Conservation (phyloP, 37 sponge, comb jelly and placozoan genomes). For the Amphimedon queenslandica region DNA sequence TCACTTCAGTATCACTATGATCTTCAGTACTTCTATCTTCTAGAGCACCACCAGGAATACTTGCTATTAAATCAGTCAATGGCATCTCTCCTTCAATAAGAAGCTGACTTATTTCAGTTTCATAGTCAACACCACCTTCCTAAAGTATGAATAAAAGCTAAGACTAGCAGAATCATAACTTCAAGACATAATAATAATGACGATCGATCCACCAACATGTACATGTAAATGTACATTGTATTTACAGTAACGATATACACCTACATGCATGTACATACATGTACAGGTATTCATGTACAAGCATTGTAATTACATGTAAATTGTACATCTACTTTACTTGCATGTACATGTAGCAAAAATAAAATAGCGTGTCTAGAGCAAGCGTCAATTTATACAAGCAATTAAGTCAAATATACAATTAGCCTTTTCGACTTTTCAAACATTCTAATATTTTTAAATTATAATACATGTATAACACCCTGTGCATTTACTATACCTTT, state of each 20-base stretch:
- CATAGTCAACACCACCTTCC: constrained; percentile 56
- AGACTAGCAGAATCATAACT: not conserved
- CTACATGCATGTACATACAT: not conserved
- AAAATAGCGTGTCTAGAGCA: not conserved
- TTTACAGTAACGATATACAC: not conserved
- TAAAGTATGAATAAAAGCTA: not conserved
- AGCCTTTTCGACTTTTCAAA: no score
- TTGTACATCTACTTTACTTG: not conserved
- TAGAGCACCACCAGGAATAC: constrained; percentile 65
- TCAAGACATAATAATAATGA: not conserved
- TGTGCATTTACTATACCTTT: no score
- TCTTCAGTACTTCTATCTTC: not conserved
- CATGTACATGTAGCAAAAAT: not conserved
- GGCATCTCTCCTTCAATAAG: constrained; percentile 82
- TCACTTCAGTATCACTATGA: constrained; percentile 14
- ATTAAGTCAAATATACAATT: no score
- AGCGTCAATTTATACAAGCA: not conserved
- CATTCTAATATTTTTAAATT: no score
- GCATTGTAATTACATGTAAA: not conserved
- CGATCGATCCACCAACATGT: not conserved
- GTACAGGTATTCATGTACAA: not conserved
- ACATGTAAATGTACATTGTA: not conserved
- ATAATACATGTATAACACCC: no score
- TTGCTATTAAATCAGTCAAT: constrained; percentile 73
- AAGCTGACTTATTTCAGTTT: constrained; percentile 66